phyloP scores from a whole-genome alignment of 2,888 invertebrate species.

The Tenthredo scrophulariae region DNA sequence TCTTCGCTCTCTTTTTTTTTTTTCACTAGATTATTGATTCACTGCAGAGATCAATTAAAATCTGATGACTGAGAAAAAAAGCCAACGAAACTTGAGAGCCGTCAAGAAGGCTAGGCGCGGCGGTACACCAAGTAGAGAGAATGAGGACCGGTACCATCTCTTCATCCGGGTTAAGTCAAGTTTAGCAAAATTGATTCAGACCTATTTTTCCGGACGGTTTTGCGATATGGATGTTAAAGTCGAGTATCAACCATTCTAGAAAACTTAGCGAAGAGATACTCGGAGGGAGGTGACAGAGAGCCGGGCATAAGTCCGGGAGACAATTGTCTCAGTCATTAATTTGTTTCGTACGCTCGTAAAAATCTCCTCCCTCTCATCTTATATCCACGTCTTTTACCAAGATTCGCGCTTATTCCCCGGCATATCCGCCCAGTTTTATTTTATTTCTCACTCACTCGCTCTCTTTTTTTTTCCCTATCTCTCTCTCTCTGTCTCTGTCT shows the following conservation, averaged over 20 bases:
- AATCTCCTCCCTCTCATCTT: constrained; percentile 7
- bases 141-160: not conserved
- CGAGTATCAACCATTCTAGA: not conserved
- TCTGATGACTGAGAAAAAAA: constrained; percentile 20
- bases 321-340: constrained; percentile 56
- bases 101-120: not conserved
- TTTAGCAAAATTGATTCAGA: not conserved
- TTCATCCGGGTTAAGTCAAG: not conserved
- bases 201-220: not conserved
- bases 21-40: constrained; percentile 20
- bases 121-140: not conserved
- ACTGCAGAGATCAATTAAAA: constrained; percentile 36
- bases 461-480: constrained; percentile 35
- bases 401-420: not conserved
- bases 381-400: constrained; percentile 21
- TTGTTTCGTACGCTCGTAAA: constrained; percentile 55
- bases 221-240: not conserved
- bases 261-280: not conserved
- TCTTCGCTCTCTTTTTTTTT: not conserved
- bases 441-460: constrained; percentile 47
- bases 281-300: constrained; percentile 6
- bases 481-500: constrained; percentile 40
- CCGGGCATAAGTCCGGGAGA: constrained; percentile 48
- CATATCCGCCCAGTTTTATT: not conserved
- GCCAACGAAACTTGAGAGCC: constrained; percentile 16